Evolutionary conservation across 92 coral and sea anemone genomes (phyloP), one percentile per base, ranked within the genome.

Genomic region (Phenganax marumi): DNA sequence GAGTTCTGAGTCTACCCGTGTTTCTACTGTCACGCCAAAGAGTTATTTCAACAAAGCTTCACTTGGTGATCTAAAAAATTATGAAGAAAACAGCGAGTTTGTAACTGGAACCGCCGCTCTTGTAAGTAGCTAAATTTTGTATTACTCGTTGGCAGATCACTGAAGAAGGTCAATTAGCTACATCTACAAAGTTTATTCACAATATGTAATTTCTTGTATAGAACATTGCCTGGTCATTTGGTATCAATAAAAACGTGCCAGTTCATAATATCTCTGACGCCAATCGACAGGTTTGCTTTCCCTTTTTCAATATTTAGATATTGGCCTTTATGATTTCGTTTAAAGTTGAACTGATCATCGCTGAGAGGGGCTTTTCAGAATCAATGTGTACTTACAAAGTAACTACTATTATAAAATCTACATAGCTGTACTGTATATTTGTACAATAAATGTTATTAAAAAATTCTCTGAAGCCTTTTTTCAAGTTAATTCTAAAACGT

Each of bases 211-310:
- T 73, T 17, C 7, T 50, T n/a, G 51, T 81, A 17, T 77, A 96
- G 99, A 91, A 91, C 80, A 88, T 96, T 89, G 88, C 90, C 49
- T 96, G 99, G 99, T 87, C 97, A 14, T 96, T 90, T 83, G 99
- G 99, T 43, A 87, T 96, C 49, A 96, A 96, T 79, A 89, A 70
- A 69, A 83, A 81, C 21, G 91, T 96, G 0, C 93, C 95, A 11
- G 95, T 87, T 17, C 93, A 90, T 43, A 96, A 96, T 69, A 77
- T 96, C 56, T 96, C 99, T 0, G 91, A 92, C 73, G 99, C 89
- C 6, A 87, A 73, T 76, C 85, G 95, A 84, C 91, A 92, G 99
- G 99, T 96, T 81, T 52, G 54, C 43, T 11, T 23, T 13, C 6
- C 12, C 3, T 16, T 57, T 56, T 10, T 75, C 25, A 48, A 10